Base-by-base conservation (phyloP, 2,797 vertebrate species). In the Lophius americanus region DNA sequence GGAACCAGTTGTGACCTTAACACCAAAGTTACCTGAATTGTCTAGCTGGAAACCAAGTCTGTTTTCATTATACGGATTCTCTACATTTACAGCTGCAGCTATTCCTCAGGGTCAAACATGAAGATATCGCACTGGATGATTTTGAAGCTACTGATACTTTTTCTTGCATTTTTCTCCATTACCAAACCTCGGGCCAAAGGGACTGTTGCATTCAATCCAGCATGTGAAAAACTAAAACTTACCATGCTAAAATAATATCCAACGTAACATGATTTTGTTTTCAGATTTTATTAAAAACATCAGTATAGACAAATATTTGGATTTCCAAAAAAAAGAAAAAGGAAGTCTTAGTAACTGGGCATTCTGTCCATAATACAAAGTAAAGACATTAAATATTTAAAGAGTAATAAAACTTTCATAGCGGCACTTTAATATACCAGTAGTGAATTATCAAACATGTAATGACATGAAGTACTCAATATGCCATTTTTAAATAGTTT, bases 201-300 rank as follows among this genome's bases (percentile, higher is more conserved):
- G 9, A 7, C 41, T 42, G 41, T 35, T 33, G 3, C 9, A 44
- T 47, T 60, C 23, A 4, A 12, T 35, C 36, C 37, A 13, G 11
- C 13, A 7, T 42, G 7, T 23, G 23, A 23, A 23, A 23, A 23
- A 23, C 23, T 23, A 2, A 23, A 23, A 23, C 23, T 33, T 23
- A 13, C 9, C 13, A 53, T 1, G 14, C 10, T 1, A 42, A 12
- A 0, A 60, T 3, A 54, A 50, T 23, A 23, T 23, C 23, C 23
- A 46, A 37, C 1, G 36, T 39, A 50, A 0, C 35, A 36, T 3
- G 0, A 11, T 47, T 66, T 69, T 0, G 14, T 70, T 73, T 73
- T 63, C 0, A 37, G 3, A 47, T 70, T 89, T 89, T 85, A 86
- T 81, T 88, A 63, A 53, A 80, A 85, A 73, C 9, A 14, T 63